Conservation (phyloP, 1,140 invertebrate species). For the Leguminivora glycinivorella region DNA sequence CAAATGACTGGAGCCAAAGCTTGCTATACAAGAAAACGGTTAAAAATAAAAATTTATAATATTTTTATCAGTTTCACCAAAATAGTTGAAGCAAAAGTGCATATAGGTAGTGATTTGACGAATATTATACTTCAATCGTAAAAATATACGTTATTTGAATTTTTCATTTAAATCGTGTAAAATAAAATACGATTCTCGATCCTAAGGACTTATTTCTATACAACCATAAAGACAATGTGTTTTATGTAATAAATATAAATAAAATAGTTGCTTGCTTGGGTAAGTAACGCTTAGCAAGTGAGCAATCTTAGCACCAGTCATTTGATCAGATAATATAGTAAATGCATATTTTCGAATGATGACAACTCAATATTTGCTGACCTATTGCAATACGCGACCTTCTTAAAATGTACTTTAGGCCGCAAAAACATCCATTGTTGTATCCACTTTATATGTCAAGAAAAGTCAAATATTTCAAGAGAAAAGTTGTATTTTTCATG, state of each 20-base stretch:
- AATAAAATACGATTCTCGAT: too few relatives aligned
- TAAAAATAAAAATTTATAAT: not conserved
- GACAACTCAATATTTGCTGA: not conserved
- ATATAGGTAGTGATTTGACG: too few relatives aligned
- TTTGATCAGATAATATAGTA: not conserved
- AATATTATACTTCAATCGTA: too few relatives aligned
- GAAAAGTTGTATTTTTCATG: too few relatives aligned
- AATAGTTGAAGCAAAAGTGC: too few relatives aligned
- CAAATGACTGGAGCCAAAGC: slow-evolving; percentile 5
- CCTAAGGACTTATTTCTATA: too few relatives aligned
- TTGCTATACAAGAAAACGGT: not conserved
- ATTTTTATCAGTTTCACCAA: not conserved
- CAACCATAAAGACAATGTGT: not conserved
- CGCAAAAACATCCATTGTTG: not conserved
- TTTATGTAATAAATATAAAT: not conserved
- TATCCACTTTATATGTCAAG: too few relatives aligned
- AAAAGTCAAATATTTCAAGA: too few relatives aligned
- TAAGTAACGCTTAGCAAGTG: not conserved
- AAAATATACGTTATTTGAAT: too few relatives aligned
- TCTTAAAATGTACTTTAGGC: not conserved
- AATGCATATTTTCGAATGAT: not conserved
- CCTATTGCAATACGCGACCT: not conserved
- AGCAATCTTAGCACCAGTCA: not conserved
- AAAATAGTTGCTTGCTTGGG: not conserved
- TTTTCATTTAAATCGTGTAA: too few relatives aligned